These are phyloP conservation scores for Entelurus aequoreus DNA, from an alignment of 2,113 vertebrate genomes.

Conservation along the genomic window DNA sequence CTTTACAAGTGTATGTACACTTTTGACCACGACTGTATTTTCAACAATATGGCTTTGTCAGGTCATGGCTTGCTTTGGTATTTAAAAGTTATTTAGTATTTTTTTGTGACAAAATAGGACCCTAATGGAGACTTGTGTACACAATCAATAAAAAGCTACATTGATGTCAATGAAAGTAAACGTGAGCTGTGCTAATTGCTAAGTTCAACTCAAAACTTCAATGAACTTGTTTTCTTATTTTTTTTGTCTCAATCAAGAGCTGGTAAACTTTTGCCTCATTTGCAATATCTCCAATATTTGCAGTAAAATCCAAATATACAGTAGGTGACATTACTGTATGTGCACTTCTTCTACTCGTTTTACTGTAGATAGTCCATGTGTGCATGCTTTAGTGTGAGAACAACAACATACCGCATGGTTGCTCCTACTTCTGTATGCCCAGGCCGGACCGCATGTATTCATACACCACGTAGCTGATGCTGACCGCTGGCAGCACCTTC, in stretches of 20 bases:
- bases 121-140: too few relatives aligned
- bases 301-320: neutral
- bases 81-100: slow-evolving; percentile 16
- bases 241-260: neutral
- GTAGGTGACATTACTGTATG: neutral
- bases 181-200: neutral
- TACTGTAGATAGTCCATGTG: neutral
- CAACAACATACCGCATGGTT: neutral
- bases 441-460: slow-evolving; percentile 89
- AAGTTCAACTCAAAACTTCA: too few relatives aligned
- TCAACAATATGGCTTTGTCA: neutral
- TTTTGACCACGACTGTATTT: too few relatives aligned
- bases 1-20: too few relatives aligned
- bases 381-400: neutral
- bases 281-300: neutral
- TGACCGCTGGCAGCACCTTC: slow-evolving; percentile 97
- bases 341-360: neutral
- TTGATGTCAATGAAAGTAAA: neutral
- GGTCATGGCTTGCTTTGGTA: neutral
- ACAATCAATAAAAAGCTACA: neutral
- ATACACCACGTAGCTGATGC: slow-evolving; percentile 98
- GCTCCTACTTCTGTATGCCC: slow-evolving; percentile 71
- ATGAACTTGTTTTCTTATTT: too few relatives aligned
- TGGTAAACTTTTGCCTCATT: neutral
- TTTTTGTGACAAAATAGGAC: slow-evolving; percentile 1